Evolutionary conservation across 2,113 vertebrate genomes (phyloP), one percentile per base, ranked within the genome.

Genomic region (Megaleporinus macrocephalus): DNA sequence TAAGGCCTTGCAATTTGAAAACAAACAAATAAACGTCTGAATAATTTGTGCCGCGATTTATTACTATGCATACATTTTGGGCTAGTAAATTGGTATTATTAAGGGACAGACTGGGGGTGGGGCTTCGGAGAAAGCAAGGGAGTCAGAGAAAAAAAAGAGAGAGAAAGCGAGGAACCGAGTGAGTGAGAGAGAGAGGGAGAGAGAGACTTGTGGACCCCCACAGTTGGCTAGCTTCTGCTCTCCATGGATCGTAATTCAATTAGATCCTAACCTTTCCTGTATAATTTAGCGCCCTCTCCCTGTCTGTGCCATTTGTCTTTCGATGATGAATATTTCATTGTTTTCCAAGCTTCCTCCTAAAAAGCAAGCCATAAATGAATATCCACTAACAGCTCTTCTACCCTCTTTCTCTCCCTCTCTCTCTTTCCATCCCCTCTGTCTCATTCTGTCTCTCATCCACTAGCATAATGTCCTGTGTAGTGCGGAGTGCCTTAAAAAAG

Each of bases 171-270:
- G 41, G 1, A 66, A 73, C 27, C 59, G 59, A 61, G 49, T 57
- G 53, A 74, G 84, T 77, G 66, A 78, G 30, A 57, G 47, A 81
- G 66, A 29, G n/a, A 63, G 51, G 72, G 63, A 79, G 26, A 44
- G 61, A 61, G 36, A 69, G 73, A 82, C 89, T 93, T 91, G 93
- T 89, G 88, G 93, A 87, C 89, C 89, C 87, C 57, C 89, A 92
- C 92, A 91, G 83, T 89, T 87, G 91, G 90, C 89, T 90, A 83
- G 91, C 89, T 93, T 85, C 89, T 93, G 91, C 90, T 91, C 93
- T 86, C 89, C 92, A 92, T 93, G 93, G 89, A 92, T 92, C 92
- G 90, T 94, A 94, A 94, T 95, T 95, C 90, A 96, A 95, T 96
- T 95, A 95, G 61, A 88, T 90, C 88, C 88, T 92, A 94, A 96